Conservation (phyloP, 2,113 vertebrate genomes). For the Tetrax tetrax region DNA sequence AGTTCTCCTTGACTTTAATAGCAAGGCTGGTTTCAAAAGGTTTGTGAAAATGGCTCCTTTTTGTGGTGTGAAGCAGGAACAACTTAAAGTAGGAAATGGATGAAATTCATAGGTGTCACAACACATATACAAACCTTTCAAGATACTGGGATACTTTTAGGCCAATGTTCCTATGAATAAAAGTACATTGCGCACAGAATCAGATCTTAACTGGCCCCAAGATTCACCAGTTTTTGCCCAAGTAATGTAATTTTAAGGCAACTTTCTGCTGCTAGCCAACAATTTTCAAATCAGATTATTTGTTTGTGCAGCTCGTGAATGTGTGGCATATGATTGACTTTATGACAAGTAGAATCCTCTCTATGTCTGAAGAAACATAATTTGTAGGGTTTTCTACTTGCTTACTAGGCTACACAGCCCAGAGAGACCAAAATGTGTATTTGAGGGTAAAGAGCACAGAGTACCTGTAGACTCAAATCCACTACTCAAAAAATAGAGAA, state of each 20-base stretch:
- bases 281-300: not conserved
- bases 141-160: not conserved
- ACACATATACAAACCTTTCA: not conserved
- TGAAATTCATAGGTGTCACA: not conserved
- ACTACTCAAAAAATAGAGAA: not conserved
- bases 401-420: not conserved
- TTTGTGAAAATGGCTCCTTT: not conserved
- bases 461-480: not conserved
- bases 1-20: not conserved
- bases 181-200: not conserved
- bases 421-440: not conserved
- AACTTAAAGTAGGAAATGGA: not conserved
- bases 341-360: not conserved
- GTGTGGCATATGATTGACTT: not conserved
- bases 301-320: not conserved
- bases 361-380: not conserved
- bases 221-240: not conserved
- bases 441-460: not conserved
- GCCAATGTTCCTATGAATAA: not conserved
- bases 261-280: not conserved
- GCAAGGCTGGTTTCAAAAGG: not conserved
- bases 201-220: not conserved
- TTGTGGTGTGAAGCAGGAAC: not conserved
- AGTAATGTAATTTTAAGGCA: not conserved
- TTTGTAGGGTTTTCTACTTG: not conserved